phyloP scores from a whole-genome alignment of 2,113 vertebrate species.

The Speoplatyrhinus poulsoni region DNA sequence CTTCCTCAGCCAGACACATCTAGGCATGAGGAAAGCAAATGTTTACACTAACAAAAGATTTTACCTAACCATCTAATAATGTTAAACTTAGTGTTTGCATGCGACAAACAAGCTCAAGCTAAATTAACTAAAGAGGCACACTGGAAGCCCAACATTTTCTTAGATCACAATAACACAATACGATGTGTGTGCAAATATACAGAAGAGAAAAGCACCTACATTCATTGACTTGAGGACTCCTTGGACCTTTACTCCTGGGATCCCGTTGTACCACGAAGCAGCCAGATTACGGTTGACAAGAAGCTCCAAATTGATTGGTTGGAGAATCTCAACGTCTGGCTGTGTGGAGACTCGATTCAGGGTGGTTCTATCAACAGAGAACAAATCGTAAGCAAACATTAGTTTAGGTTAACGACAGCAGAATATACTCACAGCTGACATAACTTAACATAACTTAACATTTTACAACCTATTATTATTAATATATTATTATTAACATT shows the following conservation, averaged over 20 bases:
- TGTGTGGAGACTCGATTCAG: slow-evolving; percentile 61
- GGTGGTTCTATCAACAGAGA: slow-evolving; percentile 70
- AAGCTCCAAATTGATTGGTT: slow-evolving; percentile 90
- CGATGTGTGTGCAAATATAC: background rate
- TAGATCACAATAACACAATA: background rate
- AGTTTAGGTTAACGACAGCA: background rate
- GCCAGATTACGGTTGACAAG: slow-evolving; percentile 87
- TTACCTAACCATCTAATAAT: too few species aligned
- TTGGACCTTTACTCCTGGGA: slow-evolving; percentile 85
- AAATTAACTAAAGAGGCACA: too few species aligned
- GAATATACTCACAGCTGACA: too few species aligned
- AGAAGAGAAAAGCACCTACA: slow-evolving; percentile 71
- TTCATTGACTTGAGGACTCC: slow-evolving; percentile 85
- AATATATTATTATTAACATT: too few species aligned
- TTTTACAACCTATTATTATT: too few species aligned
- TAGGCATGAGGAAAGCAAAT: slow-evolving; percentile 43
- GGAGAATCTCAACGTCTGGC: slow-evolving; percentile 84
- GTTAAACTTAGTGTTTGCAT: too few species aligned
- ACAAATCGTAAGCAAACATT: too few species aligned
- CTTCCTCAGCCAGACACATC: slow-evolving; percentile 88
- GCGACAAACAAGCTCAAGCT: too few species aligned
- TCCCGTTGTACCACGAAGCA: slow-evolving; percentile 84
- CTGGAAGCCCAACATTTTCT: background rate
- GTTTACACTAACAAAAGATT: too few species aligned
- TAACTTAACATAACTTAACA: too few species aligned